Evolutionary conservation across 2,797 vertebrate genomes (phyloP), one percentile per base, ranked within the genome.

Genomic region (Sciurus vulgaris): DNA sequence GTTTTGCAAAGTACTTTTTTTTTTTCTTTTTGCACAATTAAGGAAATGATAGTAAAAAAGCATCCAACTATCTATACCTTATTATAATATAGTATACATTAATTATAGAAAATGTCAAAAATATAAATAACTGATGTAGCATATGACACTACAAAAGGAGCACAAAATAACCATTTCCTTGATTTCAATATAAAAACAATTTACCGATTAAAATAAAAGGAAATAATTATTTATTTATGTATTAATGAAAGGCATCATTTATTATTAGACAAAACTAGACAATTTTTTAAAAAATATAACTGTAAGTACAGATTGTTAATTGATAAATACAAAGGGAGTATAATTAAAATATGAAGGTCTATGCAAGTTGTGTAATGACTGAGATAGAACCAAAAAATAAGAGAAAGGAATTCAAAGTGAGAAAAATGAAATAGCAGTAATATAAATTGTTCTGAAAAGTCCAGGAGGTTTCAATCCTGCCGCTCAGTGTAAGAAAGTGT

Each of bases 111-210:
- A 61, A 20, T 76, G 49, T 92, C 83, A 61, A 61, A 41, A 28
- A 84, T 49, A 33, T 81, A 94, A 61, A 72, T 35, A 61, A 2
- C 51, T 49, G 18, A 47, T 54, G 38, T 33, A 54, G 9, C 41
- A 74, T 91, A 30, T 12, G 4, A 33, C 41, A 76, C 24, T 70
- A 63, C 13, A 67, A 65, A 83, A 38, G 2, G 14, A 77, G 41
- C 22, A 41, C 12, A 56, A 84, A 61, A 38, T 65, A 88, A 13
- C 38, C 76, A 82, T 5, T 17, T 79, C 17, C 33, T 6, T 72
- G 20, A 87, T 77, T 94, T 81, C 51, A 10, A 86, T 81, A 28
- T 65, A 77, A 81, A 92, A 85, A 79, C 61, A 85, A 92, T 30
- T 92, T 67, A 7, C 4, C n/a, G 35, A 51, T 76, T 30, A 59